Evolutionary conservation across 2,113 vertebrate genomes (phyloP).

Genomic region (Mormoops blainvillei): DNA sequence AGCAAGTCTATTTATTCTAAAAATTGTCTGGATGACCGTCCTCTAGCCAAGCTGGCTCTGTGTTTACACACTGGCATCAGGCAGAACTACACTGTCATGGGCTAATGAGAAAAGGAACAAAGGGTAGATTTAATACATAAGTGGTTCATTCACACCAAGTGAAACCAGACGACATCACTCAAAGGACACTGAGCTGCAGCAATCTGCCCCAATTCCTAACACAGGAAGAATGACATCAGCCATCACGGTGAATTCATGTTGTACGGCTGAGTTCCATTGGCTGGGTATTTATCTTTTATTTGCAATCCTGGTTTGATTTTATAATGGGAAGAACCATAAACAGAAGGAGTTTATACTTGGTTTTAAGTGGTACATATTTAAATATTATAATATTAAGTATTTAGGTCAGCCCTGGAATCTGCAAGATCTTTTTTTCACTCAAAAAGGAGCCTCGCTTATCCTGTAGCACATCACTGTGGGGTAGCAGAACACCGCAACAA

Average conservation of each 20-base stretch:
- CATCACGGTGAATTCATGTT: background rate
- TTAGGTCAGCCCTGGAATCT: background rate
- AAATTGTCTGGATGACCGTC: background rate
- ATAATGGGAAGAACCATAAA: background rate
- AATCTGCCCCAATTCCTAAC: background rate
- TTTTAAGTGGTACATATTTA: background rate
- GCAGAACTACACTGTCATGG: background rate
- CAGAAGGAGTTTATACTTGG: background rate
- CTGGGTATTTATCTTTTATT: background rate
- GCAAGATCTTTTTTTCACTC: background rate
- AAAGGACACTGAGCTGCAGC: background rate
- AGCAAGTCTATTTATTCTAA: background rate
- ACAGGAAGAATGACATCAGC: background rate
- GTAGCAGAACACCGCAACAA: background rate
- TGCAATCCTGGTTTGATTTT: background rate
- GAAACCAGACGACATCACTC: background rate
- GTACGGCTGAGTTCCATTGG: background rate
- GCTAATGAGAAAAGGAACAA: background rate
- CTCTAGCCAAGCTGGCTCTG: background rate
- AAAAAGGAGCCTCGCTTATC: background rate
- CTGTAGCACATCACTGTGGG: background rate
- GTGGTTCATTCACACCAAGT: background rate
- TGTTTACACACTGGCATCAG: background rate
- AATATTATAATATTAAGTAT: background rate
- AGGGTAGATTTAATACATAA: background rate